These are phyloP conservation scores for Zhuqinia jingwanae DNA, from an alignment of 2,888 invertebrate species.

Conservation along the genomic window DNA sequence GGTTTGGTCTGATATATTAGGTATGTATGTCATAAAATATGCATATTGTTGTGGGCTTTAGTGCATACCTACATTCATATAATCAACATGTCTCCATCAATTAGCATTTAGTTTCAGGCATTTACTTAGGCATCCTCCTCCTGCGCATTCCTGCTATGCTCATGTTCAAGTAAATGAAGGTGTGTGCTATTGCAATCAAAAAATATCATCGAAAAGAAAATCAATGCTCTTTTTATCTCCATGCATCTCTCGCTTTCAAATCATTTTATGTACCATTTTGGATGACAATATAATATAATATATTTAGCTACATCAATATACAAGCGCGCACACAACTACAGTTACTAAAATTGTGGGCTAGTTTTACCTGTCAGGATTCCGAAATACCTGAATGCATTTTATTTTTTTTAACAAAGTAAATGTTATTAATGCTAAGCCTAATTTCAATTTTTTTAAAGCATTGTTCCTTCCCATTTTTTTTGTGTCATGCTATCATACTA, in stretches of 20 bases:
- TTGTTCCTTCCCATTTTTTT: constrained; percentile 41
- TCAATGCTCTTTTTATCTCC: neutral
- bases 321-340: neutral
- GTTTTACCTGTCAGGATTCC: neutral
- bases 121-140: neutral
- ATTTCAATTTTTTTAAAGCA: constrained; percentile 7
- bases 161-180: too few species aligned
- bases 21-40: too few species aligned
- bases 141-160: neutral
- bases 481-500: neutral
- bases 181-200: too few species aligned
- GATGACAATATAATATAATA: too few species aligned
- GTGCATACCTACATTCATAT: neutral
- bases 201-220: neutral
- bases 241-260: neutral
- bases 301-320: too few species aligned
- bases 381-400: too few species aligned
- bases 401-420: neutral
- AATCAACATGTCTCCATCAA: neutral
- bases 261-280: neutral
- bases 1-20: neutral
- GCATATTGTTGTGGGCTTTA: neutral
- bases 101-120: constrained; percentile 18
- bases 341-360: neutral
- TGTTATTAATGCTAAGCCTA: too few species aligned